Evolutionary conservation across 1,140 invertebrate species (phyloP), one percentile per base, ranked within the genome.

Genomic region (Chymomyza costata): DNA sequence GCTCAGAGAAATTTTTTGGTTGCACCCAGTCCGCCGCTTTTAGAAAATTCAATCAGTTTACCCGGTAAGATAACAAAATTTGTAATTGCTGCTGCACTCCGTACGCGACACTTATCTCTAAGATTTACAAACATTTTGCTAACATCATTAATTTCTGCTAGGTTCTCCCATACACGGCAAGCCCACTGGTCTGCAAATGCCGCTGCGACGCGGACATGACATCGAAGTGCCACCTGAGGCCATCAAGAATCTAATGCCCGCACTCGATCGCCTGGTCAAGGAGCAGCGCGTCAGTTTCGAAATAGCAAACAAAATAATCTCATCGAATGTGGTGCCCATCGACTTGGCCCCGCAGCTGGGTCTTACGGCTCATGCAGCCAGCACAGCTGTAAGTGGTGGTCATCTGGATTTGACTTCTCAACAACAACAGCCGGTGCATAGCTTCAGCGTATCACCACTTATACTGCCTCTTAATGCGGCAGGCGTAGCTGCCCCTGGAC

Each of bases 151-250:
- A 13, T 38, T 32, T 51, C 82, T 74, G 52, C 83, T n/a, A 88
- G 91, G 90, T 37, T 92, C 91, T 6, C 91, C 91, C n/a, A 91
- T 91, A 46, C 91, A 92, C 59, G 66, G 70, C 13, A 84, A 84
- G 31, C 76, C 67, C 0, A 68, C 65, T 35, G 62, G 58, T 5
- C 6, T 70, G 38, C 65, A 80, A 44, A 46, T 73, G 28, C 47
- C 62, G 0, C 31, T 82, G 55, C 61, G 78, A 0, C 74, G 82
- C 2, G 80, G 74, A 1, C 80, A 83, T 17, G 70, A 83, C 37
- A 82, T 85, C 19, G 85, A 85, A 40, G 65, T 86, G 31, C 84
- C 84, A 7, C 58, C 63, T 34, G 84, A 86, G 31, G 78, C 74
- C 8, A 74, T 86, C 0, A 84, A 86, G 46, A 81, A 55, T 1